Percentiles rank a stretch among this genome's conserved stretches.
Evolutionary conservation across 2,888 invertebrate genomes (phyloP).

Genomic region (Epistrophella euchroma): DNA sequence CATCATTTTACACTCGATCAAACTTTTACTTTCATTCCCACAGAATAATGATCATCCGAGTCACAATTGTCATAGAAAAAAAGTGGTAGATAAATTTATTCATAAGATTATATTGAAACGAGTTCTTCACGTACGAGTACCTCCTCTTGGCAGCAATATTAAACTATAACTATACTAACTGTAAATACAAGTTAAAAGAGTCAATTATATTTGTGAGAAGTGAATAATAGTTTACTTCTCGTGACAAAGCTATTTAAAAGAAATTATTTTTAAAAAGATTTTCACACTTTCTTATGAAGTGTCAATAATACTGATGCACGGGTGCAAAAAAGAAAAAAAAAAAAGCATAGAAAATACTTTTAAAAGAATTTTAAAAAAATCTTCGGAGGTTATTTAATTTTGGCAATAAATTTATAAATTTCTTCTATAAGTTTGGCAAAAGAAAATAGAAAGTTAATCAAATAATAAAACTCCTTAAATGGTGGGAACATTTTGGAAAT

Average conservation of each 20-base stretch:
- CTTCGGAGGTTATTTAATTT: slow-evolving; percentile 3
- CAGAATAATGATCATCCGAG: slow-evolving; percentile 38
- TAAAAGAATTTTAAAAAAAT: background rate
- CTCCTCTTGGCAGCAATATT: slow-evolving; percentile 18
- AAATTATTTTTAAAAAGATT: slow-evolving; percentile 8
- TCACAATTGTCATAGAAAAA: slow-evolving; percentile 48
- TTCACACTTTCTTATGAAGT: slow-evolving; percentile 2
- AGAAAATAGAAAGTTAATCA: slow-evolving; percentile 21
- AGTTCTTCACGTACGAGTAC: slow-evolving; percentile 34
- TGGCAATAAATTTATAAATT: background rate
- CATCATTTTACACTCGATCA: slow-evolving; percentile 22
- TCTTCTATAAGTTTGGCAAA: background rate
- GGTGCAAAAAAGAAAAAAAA: background rate
- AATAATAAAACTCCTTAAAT: slow-evolving; percentile 22
- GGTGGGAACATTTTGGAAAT: background rate
- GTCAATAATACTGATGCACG: background rate
- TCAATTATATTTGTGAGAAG: background rate
- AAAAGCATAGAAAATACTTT: slow-evolving; percentile 13
- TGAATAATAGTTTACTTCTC: slow-evolving; percentile 7
- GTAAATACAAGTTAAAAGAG: background rate
- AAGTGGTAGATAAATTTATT: slow-evolving; percentile 20
- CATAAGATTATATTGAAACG: slow-evolving; percentile 24
- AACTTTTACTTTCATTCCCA: slow-evolving; percentile 68
- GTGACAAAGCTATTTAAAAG: background rate
- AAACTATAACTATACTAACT: slow-evolving; percentile 8